A percentile compares a stretch with the other conserved stretches of the same genome.
phyloP scores from a whole-genome alignment of 2,797 vertebrate genomes.

The Trachurus trachurus region DNA sequence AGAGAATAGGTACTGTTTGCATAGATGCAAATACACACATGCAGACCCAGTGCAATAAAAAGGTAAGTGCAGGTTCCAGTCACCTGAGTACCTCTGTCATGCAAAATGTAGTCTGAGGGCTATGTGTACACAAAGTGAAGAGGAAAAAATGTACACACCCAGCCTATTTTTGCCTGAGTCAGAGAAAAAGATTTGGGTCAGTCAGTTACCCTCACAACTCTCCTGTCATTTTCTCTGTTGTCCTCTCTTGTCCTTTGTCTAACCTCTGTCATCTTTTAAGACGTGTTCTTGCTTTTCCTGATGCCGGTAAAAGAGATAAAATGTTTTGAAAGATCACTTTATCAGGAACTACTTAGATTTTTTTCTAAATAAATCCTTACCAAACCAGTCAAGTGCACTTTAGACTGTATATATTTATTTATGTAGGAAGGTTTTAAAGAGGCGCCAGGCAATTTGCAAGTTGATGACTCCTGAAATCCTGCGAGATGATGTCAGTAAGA shows the following conservation, averaged over 20 bases:
- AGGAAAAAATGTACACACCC: not conserved
- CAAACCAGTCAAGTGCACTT: conserved; percentile 22
- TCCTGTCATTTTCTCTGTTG: not conserved
- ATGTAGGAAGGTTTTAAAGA: conserved; percentile 25
- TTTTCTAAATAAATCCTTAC: conserved; percentile 22
- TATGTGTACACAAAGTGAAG: conserved; percentile 1
- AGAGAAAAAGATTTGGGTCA: not conserved
- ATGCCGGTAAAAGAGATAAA: not conserved
- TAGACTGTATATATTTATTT: conserved; percentile 29
- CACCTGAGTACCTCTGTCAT: not conserved
- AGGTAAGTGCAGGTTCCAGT: not conserved
- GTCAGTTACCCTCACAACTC: not conserved
- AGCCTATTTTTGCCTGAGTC: not conserved
- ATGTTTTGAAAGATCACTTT: conserved; percentile 8
- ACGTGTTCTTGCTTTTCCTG: not conserved
- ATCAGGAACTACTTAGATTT: not conserved
- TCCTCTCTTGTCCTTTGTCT: not conserved
- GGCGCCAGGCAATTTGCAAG: conserved; percentile 30
- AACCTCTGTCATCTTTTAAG: not conserved
- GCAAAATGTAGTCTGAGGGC: not conserved
- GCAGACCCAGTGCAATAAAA: not conserved
- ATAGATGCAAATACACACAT: not conserved
- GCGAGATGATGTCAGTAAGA: conserved; percentile 39
- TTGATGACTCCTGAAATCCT: conserved; percentile 41
- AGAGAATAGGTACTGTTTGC: not conserved